Base-by-base conservation (phyloP, 2,113 vertebrate species). In the Choloepus hoffmanni region DNA sequence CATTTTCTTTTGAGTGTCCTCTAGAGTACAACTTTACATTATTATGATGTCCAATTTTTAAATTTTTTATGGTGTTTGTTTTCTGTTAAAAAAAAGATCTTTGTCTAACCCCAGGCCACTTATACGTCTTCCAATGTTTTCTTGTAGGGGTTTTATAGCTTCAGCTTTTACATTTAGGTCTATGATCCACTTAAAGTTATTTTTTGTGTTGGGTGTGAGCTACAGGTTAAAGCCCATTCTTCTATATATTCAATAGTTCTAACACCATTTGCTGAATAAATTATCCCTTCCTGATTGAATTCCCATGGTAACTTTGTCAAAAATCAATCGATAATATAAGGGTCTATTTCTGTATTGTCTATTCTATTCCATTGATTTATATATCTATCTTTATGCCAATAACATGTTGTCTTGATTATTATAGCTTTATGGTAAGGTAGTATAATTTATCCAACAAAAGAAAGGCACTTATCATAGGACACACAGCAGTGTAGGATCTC, bases 231-330 rank as follows among this genome's bases (percentile, higher is more conserved):
- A 14, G 3, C 81, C 18, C 50, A 58, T 76, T 36, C 36, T 36
- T 36, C 36, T 36, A 36, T 36, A 36, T 36, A 30, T n/a, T 43
- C 3, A 53, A 2, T 82, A 60, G 26, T 72, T 72, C 23, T 10
- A 86, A 3, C 0, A 1, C 19, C 12, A 21, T 65, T 78, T 67
- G 9, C 78, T 5, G 4, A 53, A 88, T 87, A 78, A 9, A 43
- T 89, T 58, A 40, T 50, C 14, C 8, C 11, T 73, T 96, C 8
- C 55, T 28, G 36, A 18, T 23, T 91, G 60, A 83, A 78, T 74
- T 97, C 40, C 28, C 36, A 81, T 70, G 24, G 33, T 90, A 68
- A 94, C 40, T 73, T 76, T 88, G 28, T 85, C 85, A 7, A 28
- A 82, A 11, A 72, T 58, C 5, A n/a, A 12, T 67, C 89, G 33